Base-by-base conservation (phyloP, 2,797 vertebrate genomes). In the Scolopax bukidnonensis region DNA sequence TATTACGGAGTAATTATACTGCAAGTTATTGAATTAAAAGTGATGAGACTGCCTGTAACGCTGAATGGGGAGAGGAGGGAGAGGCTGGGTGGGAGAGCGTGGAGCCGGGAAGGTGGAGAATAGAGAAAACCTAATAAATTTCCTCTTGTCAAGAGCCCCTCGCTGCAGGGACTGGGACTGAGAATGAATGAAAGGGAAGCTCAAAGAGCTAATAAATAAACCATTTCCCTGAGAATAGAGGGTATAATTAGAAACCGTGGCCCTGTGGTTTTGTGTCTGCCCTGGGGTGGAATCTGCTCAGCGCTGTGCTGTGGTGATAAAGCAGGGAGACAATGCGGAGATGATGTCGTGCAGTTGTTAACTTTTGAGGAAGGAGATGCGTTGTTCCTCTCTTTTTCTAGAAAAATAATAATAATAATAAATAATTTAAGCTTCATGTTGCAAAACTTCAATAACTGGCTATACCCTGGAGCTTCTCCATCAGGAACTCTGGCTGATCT, bases 11-110 rank as follows among this genome's bases (percentile, higher is more conserved):
- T 97, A 97, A 97, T 97, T 97, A 97, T 87, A 57, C 83, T 56
- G 95, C 68, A n/a, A 91, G 96, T 97, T 97, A 97, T 96, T 97
- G 97, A 97, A 97, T 97, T 97, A 97, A 78, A 96, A 88, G 95
- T 7, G 87, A 73, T 57, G 92, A 87, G 92, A 28, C 54, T 78
- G 95, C 78, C 92, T 64, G 77, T 76, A 84, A 84, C n/a, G 70
- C 87, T 13, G 90, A 70, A 53, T 3, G 47, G 60, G 65, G 71
- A 69, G 64, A 36, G 71, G 68, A 61, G 73, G 73, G 43, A 84
- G 79, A 65, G 84, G 76, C 54, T 25, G 87, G 82, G 54, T 67
- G 74, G 91, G 85, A 78, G 82, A 87, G 61, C 9, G 1, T 2
- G 0, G 71, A 70, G 54, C 36, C 0, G 54, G 75, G 92, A 83